These are phyloP conservation scores for Natator depressus DNA, from an alignment of 2,113 vertebrate species.

Conservation along the genomic window DNA sequence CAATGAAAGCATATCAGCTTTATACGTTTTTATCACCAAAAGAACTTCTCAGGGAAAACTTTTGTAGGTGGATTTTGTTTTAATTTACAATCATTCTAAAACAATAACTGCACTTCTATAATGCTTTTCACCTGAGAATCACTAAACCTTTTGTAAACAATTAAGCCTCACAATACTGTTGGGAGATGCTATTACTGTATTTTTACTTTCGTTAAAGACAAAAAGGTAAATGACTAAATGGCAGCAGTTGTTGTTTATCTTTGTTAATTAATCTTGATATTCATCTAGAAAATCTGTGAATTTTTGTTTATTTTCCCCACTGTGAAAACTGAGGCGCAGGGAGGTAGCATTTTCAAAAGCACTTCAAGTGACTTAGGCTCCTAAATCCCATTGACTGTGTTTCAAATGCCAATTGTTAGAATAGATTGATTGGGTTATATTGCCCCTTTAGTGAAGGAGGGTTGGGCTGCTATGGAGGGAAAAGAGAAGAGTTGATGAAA, in stretches of 20 bases:
- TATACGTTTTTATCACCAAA: slow-evolving; percentile 40
- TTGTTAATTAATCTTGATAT: slow-evolving; percentile 64
- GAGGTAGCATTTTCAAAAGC: slow-evolving; percentile 69
- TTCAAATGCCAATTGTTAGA: slow-evolving; percentile 58
- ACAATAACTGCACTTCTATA: slow-evolving; percentile 3
- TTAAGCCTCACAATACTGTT: slow-evolving; percentile 68
- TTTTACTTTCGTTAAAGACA: background rate
- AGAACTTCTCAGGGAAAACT: slow-evolving; percentile 25
- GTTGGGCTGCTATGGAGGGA: slow-evolving; percentile 48
- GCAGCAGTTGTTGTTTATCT: slow-evolving; percentile 72
- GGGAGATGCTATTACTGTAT: slow-evolving; percentile 62
- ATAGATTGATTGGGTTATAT: slow-evolving; percentile 69
- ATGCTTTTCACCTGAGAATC: slow-evolving; percentile 49
- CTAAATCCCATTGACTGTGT: slow-evolving; percentile 58
- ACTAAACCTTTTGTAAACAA: slow-evolving; percentile 68
- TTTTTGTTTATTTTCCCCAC: slow-evolving; percentile 15
- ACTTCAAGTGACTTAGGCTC: slow-evolving; percentile 61
- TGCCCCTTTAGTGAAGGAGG: slow-evolving; percentile 60
- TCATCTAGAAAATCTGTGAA: background rate
- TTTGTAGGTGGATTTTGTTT: slow-evolving; percentile 33
- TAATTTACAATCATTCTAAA: slow-evolving; percentile 71
- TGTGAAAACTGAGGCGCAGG: slow-evolving; percentile 70
- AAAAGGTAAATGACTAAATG: background rate
- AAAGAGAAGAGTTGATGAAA: slow-evolving; percentile 47
- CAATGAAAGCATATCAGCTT: slow-evolving; percentile 15